phyloP scores from a whole-genome alignment of 2,888 invertebrate species.

The Didymodactylos carnosus region DNA sequence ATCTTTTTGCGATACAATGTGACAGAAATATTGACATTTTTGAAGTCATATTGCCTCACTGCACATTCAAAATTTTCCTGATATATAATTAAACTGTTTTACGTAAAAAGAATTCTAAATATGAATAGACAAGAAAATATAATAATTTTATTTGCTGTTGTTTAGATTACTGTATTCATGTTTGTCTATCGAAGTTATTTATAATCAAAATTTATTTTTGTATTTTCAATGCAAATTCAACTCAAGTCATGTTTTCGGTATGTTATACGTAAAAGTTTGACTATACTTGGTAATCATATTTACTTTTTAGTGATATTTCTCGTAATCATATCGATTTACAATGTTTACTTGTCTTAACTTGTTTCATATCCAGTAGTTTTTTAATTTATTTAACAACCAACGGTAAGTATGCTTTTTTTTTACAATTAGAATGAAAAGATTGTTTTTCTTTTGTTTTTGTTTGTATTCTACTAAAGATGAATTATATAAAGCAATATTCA shows the following conservation, averaged over 20 bases:
- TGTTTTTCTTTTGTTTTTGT: not conserved
- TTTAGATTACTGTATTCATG: no score
- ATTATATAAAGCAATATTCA: not conserved
- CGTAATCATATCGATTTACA: not conserved
- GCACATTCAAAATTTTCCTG: no score
- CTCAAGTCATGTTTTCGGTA: not conserved
- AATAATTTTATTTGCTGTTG: no score
- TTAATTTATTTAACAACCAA: not conserved
- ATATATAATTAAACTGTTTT: no score
- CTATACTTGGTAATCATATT: not conserved
- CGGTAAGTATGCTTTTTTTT: not conserved
- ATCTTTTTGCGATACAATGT: no score
- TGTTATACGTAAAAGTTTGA: not conserved
- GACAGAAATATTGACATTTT: no score
- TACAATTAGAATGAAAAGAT: not conserved
- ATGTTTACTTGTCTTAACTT: not conserved
- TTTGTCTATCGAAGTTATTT: no score
- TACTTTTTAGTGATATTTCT: not conserved
- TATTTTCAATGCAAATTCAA: not conserved
- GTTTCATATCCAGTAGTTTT: not conserved
- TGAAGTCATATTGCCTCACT: no score
- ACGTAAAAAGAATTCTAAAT: no score
- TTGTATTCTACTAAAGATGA: not conserved
- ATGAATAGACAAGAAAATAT: no score
- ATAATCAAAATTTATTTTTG: not conserved